These are phyloP conservation scores for Nephrotoma guestfalica DNA, from an alignment of 2,888 invertebrate species.

Conservation along the genomic window DNA sequence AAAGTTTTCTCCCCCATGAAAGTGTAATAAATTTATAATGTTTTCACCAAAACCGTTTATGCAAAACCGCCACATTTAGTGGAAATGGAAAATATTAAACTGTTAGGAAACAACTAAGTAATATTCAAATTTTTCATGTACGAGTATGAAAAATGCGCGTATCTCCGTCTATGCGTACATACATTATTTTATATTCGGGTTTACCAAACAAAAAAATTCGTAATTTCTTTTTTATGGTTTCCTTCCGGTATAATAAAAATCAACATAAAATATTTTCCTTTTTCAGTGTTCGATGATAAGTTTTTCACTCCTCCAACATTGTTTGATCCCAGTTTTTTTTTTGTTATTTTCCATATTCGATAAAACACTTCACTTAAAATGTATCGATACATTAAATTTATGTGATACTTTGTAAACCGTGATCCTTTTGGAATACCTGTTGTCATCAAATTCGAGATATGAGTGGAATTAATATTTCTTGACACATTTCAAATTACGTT, in stretches of 20 bases:
- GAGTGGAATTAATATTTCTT: neutral
- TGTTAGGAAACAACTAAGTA: too few relatives aligned
- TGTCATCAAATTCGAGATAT: neutral
- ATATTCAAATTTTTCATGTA: too few relatives aligned
- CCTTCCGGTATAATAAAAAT: neutral
- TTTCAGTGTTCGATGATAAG: neutral
- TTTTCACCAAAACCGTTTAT: too few relatives aligned
- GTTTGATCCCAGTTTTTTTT: too few relatives aligned
- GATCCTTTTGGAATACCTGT: neutral
- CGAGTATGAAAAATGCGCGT: too few relatives aligned
- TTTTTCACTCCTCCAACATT: neutral
- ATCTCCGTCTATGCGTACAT: neutral
- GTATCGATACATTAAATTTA: neutral
- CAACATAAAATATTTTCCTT: neutral
- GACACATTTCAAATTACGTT: neutral
- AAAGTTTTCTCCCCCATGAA: too few relatives aligned
- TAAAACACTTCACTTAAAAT: too few relatives aligned
- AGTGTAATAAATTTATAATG: too few relatives aligned
- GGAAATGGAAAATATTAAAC: too few relatives aligned
- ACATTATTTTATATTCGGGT: neutral
- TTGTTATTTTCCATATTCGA: too few relatives aligned
- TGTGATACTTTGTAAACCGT: neutral
- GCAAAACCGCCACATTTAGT: too few relatives aligned
- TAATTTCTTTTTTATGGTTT: neutral
- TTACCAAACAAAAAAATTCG: neutral